phyloP scores from a whole-genome alignment of 2,113 vertebrate species.

The Spheniscus mendiculus region DNA sequence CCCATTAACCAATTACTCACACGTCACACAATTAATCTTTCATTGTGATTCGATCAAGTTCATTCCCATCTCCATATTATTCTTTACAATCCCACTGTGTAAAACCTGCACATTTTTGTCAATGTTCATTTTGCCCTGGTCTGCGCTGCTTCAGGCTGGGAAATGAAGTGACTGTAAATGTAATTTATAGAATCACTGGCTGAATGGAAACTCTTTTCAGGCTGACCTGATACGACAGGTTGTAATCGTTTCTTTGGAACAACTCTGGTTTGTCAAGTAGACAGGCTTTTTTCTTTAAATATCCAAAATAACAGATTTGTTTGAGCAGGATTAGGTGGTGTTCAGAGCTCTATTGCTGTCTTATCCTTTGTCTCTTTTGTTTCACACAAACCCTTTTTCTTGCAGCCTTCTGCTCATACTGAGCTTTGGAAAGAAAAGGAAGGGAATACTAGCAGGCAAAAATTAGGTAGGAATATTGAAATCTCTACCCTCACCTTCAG shows the following conservation, averaged over 20 bases:
- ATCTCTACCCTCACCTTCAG: not conserved
- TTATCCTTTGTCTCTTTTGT: constrained; percentile 32
- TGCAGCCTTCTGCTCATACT: not conserved
- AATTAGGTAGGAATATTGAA: not conserved
- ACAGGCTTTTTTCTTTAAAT: constrained; percentile 45
- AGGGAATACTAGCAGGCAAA: not conserved
- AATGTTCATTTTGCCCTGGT: constrained; percentile 39
- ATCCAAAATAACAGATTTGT: constrained; percentile 53
- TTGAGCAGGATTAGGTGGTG: constrained; percentile 30
- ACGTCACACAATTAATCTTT: constrained; percentile 76
- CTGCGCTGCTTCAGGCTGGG: constrained; percentile 14
- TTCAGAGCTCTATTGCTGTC: not conserved
- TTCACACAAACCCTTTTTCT: not conserved
- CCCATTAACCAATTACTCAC: constrained; percentile 72
- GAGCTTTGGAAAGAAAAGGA: not conserved
- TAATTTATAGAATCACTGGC: constrained; percentile 48
- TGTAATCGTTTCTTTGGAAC: not conserved
- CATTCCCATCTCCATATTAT: constrained; percentile 60
- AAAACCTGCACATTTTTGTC: constrained; percentile 51
- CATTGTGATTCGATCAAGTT: constrained; percentile 52
- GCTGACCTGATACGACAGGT: constrained; percentile 26
- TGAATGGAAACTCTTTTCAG: constrained; percentile 15
- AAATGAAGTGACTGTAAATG: constrained; percentile 50
- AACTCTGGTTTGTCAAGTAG: constrained; percentile 28
- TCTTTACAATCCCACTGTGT: constrained; percentile 45